These are phyloP conservation scores for Elephantulus edwardii DNA, from an alignment of 2,113 vertebrate species.

Conservation along the genomic window DNA sequence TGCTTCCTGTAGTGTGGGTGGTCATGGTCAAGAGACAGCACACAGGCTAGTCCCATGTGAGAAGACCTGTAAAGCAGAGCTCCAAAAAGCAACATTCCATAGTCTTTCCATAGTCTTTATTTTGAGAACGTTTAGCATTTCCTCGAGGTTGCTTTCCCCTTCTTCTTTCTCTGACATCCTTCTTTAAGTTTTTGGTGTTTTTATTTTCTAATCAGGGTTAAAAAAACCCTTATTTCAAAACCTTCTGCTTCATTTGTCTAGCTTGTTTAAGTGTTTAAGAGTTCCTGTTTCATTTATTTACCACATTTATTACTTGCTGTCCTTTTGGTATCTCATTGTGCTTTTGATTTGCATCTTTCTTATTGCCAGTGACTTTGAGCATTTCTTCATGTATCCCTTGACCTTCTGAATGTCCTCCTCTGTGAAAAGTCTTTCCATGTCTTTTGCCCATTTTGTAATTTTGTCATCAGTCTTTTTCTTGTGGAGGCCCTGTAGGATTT, in stretches of 20 bases:
- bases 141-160: slow-evolving; percentile 2
- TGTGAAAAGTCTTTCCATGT: too few species aligned
- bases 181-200: slow-evolving; percentile 60
- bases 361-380: too few species aligned
- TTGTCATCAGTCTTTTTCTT: too few species aligned
- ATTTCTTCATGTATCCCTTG: too few species aligned
- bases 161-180: background rate
- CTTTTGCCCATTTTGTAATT: too few species aligned
- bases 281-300: too few species aligned
- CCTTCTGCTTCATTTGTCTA: slow-evolving; percentile 26
- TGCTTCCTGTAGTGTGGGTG: slow-evolving; percentile 84
- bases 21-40: slow-evolving; percentile 72
- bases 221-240: background rate
- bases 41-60: slow-evolving; percentile 55
- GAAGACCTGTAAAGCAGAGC: slow-evolving; percentile 72
- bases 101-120: slow-evolving; percentile 67
- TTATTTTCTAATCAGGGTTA: slow-evolving; percentile 55
- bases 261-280: background rate
- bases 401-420: too few species aligned
- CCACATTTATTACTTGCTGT: too few species aligned
- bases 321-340: too few species aligned
- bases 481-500: too few species aligned
- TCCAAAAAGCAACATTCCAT: slow-evolving; percentile 79
- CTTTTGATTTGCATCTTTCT: too few species aligned
- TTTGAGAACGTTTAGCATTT: slow-evolving; percentile 68